phyloP scores from a whole-genome alignment of 2,113 vertebrate species.

The Halcyon malimbica region DNA sequence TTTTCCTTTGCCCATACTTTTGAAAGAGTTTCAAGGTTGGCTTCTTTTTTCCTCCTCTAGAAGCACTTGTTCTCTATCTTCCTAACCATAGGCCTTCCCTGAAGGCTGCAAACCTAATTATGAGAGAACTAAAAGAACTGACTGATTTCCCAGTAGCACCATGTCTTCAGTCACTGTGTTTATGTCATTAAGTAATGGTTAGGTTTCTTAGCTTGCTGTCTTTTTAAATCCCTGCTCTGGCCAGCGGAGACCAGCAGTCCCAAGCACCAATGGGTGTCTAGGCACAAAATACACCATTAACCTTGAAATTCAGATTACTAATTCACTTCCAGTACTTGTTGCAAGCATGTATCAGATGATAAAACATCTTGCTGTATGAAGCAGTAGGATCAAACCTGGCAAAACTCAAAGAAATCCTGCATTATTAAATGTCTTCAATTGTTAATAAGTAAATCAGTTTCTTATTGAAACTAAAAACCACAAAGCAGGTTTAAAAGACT shows the following conservation, averaged over 20 bases:
- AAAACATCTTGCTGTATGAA: neutral
- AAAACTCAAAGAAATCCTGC: neutral
- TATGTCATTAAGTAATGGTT: neutral
- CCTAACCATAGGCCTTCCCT: neutral
- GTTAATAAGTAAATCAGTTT: neutral
- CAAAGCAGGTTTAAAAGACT: neutral
- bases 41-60: neutral
- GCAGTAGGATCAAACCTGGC: neutral
- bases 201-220: neutral
- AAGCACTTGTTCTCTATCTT: neutral
- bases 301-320: neutral
- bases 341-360: neutral
- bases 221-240: neutral
- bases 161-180: neutral
- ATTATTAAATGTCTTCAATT: neutral
- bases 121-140: neutral
- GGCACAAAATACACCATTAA: neutral
- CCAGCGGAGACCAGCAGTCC: neutral
- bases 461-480: neutral
- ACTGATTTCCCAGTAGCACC: conserved; percentile 2
- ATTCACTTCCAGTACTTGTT: neutral
- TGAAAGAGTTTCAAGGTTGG: neutral
- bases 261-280: neutral
- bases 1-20: neutral
- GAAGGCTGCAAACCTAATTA: conserved; percentile 37